phyloP scores from a whole-genome alignment of 2,113 vertebrate genomes.

The Bucco capensis region DNA sequence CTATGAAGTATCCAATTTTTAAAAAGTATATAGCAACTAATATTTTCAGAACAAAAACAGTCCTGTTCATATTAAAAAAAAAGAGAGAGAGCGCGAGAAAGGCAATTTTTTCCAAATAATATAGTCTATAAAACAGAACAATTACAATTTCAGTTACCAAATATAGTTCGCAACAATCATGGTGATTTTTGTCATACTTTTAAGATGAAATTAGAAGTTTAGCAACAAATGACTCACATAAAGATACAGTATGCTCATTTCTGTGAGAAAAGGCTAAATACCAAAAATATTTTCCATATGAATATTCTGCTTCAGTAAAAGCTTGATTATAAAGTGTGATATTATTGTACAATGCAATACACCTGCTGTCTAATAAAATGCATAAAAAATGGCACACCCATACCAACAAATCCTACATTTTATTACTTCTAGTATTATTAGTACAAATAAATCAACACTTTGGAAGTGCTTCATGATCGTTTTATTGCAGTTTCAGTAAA shows the following conservation, averaged over 20 bases:
- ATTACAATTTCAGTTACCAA: not conserved
- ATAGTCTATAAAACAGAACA: not conserved
- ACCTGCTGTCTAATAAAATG: not conserved
- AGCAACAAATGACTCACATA: not conserved
- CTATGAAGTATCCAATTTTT: not conserved
- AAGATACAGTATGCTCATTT: not conserved
- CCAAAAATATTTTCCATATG: not conserved
- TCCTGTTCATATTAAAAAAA: not conserved
- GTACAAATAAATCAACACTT: not conserved
- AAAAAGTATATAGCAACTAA: not conserved
- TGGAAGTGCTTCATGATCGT: not conserved
- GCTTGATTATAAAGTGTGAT: not conserved
- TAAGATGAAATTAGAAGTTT: not conserved
- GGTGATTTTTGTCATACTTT: not conserved
- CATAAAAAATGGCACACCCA: not conserved
- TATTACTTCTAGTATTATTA: not conserved
- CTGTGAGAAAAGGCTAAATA: not conserved
- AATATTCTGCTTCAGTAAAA: not conserved
- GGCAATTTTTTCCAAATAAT: not conserved
- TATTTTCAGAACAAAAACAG: not conserved
- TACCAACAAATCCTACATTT: not conserved
- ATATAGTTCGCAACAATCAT: not conserved
- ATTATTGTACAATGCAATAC: not conserved
- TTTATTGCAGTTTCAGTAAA: not conserved
- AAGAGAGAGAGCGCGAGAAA: not conserved